These are phyloP conservation scores for Montipora capricornis DNA, from an alignment of 64 coral and sea anemone genomes.

Conservation along the genomic window DNA sequence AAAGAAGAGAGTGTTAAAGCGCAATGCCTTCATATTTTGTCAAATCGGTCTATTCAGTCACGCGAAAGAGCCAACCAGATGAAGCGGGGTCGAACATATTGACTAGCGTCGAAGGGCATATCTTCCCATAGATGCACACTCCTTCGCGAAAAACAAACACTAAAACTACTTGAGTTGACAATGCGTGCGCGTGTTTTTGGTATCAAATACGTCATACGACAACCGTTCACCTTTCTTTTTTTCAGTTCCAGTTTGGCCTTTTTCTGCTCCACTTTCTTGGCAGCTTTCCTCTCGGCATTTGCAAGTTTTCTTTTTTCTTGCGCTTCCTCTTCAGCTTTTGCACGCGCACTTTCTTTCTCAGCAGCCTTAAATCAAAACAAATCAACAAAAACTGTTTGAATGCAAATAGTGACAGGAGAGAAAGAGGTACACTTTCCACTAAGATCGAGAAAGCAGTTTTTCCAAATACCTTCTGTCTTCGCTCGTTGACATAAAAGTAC, in stretches of 20 bases:
- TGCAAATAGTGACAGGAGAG: too few relatives aligned
- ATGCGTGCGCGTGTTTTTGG: not conserved
- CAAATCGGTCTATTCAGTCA: too few relatives aligned
- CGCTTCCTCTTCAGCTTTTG: conserved; percentile 42
- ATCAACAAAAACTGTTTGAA: not conserved
- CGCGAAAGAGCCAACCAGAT: too few relatives aligned
- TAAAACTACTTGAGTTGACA: not conserved
- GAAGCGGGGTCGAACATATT: too few relatives aligned
- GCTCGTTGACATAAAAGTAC: conserved; percentile 43
- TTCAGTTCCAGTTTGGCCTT: conserved; percentile 60
- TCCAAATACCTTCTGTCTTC: conserved; percentile 64
- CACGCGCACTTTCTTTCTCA: conserved; percentile 75
- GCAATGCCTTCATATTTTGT: too few relatives aligned
- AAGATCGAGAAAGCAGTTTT: not conserved
- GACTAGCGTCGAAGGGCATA: too few relatives aligned
- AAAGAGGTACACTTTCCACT: not conserved
- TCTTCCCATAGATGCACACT: too few relatives aligned
- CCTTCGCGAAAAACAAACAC: not conserved
- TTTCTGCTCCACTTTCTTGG: conserved; percentile 72
- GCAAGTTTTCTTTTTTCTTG: conserved; percentile 67
- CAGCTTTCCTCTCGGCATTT: conserved; percentile 73
- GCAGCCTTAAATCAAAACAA: conserved; percentile 43
- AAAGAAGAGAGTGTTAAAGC: too few relatives aligned
- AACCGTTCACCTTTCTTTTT: conserved; percentile 79
- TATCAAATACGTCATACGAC: not conserved